Evolutionary conservation across 2,113 vertebrate species (phyloP).

Genomic region (Fulica atra): DNA sequence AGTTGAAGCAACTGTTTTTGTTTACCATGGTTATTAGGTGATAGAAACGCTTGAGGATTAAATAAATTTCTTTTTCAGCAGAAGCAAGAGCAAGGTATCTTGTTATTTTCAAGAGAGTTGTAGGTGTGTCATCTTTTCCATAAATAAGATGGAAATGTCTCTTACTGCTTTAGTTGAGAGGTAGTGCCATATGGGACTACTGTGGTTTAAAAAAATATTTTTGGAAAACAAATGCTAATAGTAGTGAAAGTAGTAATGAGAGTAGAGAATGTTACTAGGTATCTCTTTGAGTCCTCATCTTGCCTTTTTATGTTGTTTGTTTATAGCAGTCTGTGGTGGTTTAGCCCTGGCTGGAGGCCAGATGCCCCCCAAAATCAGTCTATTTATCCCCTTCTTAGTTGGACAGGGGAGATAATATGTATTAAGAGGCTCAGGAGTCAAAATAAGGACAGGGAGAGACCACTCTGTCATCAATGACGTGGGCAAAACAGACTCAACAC

Average conservation of each 20-base stretch:
- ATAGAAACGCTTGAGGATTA: not conserved
- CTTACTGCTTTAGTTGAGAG: not conserved
- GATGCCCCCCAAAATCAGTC: too few species aligned
- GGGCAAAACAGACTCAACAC: too few species aligned
- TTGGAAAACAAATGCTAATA: not conserved
- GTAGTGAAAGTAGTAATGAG: not conserved
- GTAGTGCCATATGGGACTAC: not conserved
- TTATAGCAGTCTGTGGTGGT: too few species aligned
- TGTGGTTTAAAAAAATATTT: not conserved
- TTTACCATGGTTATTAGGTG: not conserved
- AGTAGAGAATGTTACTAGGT: not conserved
- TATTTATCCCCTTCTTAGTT: too few species aligned
- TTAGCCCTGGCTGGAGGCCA: too few species aligned
- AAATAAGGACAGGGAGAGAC: too few species aligned
- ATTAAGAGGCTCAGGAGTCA: too few species aligned
- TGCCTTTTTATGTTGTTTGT: not conserved
- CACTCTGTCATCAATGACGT: too few species aligned
- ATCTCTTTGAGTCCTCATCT: not conserved
- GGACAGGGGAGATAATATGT: too few species aligned
- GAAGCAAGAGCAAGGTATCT: not conserved
- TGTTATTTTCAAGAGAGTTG: not conserved
- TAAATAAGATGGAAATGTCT: not conserved
- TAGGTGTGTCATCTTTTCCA: not conserved
- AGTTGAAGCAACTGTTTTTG: not conserved
- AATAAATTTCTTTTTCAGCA: not conserved